These are phyloP conservation scores for Cataglyphis altisquamis DNA, from an alignment of 2,888 invertebrate genomes.

Conservation along the genomic window DNA sequence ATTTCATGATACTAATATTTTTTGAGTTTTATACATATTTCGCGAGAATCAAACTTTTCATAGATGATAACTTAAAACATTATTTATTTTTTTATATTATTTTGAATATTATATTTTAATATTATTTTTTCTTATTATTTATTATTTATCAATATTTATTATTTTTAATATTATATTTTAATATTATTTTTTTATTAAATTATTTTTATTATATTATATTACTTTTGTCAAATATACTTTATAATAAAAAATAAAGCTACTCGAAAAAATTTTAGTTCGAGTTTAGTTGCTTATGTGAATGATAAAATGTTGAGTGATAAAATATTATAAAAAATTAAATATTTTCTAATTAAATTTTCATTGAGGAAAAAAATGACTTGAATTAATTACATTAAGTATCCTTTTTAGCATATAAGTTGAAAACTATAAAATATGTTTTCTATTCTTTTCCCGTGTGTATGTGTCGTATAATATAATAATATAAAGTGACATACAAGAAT, in stretches of 20 bases:
- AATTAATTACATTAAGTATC: neutral
- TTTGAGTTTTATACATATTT: neutral
- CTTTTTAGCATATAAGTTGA: neutral
- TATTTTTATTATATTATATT: too few species aligned
- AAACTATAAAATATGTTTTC: neutral
- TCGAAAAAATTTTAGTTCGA: neutral
- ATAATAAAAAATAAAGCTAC: neutral
- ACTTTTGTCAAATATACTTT: neutral
- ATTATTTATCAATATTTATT: too few species aligned
- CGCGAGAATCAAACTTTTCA: neutral
- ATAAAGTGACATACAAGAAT: conserved; percentile 4
- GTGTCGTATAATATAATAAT: neutral
- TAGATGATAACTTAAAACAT: neutral
- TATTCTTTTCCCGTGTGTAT: too few species aligned
- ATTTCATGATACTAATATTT: neutral
- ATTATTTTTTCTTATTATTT: too few species aligned
- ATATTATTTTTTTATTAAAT: too few species aligned
- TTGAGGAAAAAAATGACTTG: neutral
- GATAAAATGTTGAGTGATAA: neutral
- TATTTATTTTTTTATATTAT: too few species aligned
- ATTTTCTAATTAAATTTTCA: neutral
- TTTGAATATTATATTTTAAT: too few species aligned
- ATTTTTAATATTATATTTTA: too few species aligned
- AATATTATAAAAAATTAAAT: neutral
- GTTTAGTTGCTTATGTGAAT: neutral